phyloP scores from a whole-genome alignment of 2,113 vertebrate species.

The Suncus etruscus region DNA sequence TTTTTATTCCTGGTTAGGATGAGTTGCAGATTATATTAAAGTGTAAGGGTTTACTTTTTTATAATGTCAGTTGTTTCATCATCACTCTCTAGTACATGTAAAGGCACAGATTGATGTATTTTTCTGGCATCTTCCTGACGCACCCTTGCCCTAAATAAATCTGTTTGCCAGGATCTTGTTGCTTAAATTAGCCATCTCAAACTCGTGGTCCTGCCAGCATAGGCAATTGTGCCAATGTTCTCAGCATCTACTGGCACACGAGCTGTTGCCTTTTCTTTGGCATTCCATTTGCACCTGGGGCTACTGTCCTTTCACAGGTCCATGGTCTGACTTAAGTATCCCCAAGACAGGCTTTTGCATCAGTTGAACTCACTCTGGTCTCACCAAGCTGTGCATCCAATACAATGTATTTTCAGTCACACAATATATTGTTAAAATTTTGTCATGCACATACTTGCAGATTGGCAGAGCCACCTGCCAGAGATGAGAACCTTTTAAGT shows the following conservation, averaged over 20 bases:
- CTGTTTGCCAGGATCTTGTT: constrained; percentile 82
- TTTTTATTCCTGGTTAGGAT: background rate
- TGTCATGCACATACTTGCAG: constrained; percentile 41
- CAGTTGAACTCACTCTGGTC: constrained; percentile 40
- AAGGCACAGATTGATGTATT: constrained; percentile 81
- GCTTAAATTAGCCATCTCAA: constrained; percentile 83
- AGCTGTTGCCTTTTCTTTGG: constrained; percentile 77
- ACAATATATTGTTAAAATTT: constrained; percentile 71
- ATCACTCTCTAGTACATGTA: constrained; percentile 71
- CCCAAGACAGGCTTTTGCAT: constrained; percentile 55
- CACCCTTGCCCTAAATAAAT: constrained; percentile 84
- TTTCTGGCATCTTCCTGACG: constrained; percentile 81
- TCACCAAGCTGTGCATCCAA: constrained; percentile 61
- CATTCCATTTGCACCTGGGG: constrained; percentile 71
- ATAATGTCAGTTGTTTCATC: constrained; percentile 81
- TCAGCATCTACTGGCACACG: constrained; percentile 79
- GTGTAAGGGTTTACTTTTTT: constrained; percentile 68
- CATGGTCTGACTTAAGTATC: constrained; percentile 34
- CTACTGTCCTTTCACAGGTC: constrained; percentile 61
- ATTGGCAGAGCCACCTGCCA: constrained; percentile 79
- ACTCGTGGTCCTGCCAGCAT: constrained; percentile 80
- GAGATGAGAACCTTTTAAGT: constrained; percentile 80
- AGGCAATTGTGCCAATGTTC: constrained; percentile 74
- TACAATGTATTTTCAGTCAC: constrained; percentile 62
- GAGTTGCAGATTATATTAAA: constrained; percentile 65